Base-by-base conservation (phyloP, 2,113 vertebrate genomes). In the Pyrgilauda ruficollis region DNA sequence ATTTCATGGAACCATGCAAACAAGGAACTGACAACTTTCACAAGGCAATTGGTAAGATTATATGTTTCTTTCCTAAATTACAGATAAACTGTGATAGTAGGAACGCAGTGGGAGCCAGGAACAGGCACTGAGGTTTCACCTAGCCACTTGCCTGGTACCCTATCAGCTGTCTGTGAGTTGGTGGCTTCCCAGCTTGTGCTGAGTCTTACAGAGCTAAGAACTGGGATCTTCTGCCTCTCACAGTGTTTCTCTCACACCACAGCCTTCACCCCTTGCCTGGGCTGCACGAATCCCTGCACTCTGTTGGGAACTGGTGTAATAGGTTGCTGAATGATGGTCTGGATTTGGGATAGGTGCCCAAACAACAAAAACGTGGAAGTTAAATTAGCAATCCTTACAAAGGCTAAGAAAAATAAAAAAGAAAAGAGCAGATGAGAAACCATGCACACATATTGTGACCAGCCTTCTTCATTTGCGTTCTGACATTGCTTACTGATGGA, bases 11-110 rank as follows among this genome's bases (percentile, higher is more conserved):
- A 68, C 44, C 1, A 14, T 67, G 47, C 81, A 93, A 94, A 93
- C 56, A 95, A 92, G 87, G 55, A 74, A 43, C 62, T 70, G 64
- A 67, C 83, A 93, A 90, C 55, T 89, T 93, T 84, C 87, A 81
- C 86, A 92, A 70, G 76, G 73, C 85, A 92, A 66, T 68, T 89
- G 88, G 31, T 56, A 86, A 96, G 76, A 95, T 95, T 93, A 94
- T 63, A 93, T 16, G 80, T 91, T 96, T 82, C 64, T 75, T 88
- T 75, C 55, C 73, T 68, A 72, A 97, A 95, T 81, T 64, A 86
- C 76, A 90, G 56, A 84, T 89, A 86, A 93, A 90, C 80, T 86
- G 68, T 49, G 39, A 52, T 63, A 92, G 85, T 14, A 86, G 82
- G 39, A 89, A 59, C 92, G 24, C 92, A 86, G 87, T 80, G 88